Percentiles rank a stretch among this genome's conserved stretches.
These are phyloP conservation scores for Ornithoptera priamus DNA, from an alignment of 2,888 invertebrate genomes.

Conservation along the genomic window DNA sequence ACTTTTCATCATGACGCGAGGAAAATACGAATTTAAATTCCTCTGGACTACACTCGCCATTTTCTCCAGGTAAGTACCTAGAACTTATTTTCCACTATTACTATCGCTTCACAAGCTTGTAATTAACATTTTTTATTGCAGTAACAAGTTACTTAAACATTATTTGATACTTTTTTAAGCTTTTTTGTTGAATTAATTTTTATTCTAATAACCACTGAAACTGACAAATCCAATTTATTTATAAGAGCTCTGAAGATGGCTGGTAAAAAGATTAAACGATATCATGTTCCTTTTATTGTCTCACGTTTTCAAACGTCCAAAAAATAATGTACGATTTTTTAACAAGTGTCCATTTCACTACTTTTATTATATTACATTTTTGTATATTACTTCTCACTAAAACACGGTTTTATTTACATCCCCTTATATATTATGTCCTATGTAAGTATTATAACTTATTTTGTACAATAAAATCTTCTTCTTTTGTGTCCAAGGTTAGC, in stretches of 20 bases:
- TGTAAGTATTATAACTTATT: too few relatives aligned
- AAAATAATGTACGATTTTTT: conserved; percentile 16
- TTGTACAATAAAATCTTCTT: too few relatives aligned
- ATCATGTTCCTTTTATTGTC: conserved; percentile 22
- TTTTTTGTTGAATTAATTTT: not conserved
- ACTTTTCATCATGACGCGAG: conserved; percentile 33
- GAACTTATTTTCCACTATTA: not conserved
- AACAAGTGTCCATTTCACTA: conserved; percentile 14
- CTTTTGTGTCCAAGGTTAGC: too few relatives aligned
- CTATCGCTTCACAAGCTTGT: too few relatives aligned
- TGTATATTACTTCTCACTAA: not conserved
- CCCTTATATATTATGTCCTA: too few relatives aligned
- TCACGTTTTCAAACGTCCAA: conserved; percentile 17
- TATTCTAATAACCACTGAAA: not conserved
- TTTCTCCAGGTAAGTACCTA: conserved; percentile 17
- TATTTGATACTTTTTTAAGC: not conserved
- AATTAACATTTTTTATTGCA: too few relatives aligned
- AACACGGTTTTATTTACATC: too few relatives aligned
- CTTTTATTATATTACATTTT: not conserved
- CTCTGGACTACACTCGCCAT: conserved; percentile 2
- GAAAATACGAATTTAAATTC: not conserved
- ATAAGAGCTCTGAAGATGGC: conserved; percentile 4
- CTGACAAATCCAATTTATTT: conserved; percentile 9
- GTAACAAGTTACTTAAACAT: not conserved
- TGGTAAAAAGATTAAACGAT: conserved; percentile 17